These are phyloP conservation scores for Phocides pigmalion DNA, from an alignment of 1,140 invertebrate genomes.

Conservation along the genomic window DNA sequence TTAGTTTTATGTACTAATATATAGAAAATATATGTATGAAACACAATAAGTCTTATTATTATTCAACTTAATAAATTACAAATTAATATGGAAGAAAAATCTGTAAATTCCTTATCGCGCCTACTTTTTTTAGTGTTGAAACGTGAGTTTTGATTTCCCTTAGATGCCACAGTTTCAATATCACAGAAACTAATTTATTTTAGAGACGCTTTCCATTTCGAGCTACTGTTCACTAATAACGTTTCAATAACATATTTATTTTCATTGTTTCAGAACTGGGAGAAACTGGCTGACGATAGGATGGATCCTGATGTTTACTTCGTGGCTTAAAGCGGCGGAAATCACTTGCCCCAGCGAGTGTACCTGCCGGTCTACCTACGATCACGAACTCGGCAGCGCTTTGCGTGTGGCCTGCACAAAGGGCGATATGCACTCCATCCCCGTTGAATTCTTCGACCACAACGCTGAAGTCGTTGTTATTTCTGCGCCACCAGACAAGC, in stretches of 20 bases:
- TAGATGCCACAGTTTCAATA: too few relatives aligned
- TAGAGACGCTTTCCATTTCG: too few relatives aligned
- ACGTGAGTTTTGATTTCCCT: too few relatives aligned
- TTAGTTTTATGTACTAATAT: too few relatives aligned
- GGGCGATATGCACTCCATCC: slow-evolving; percentile 86
- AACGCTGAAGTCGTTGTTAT: slow-evolving; percentile 88
- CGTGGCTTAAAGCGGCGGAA: slow-evolving; percentile 44
- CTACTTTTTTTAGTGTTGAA: too few relatives aligned
- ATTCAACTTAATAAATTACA: too few relatives aligned
- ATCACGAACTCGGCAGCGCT: slow-evolving; percentile 43
- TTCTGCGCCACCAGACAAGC: slow-evolving; percentile 85
- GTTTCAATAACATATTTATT: slow-evolving; percentile 3
- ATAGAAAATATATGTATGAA: too few relatives aligned
- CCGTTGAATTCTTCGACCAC: slow-evolving; percentile 85
- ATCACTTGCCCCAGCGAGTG: slow-evolving; percentile 65
- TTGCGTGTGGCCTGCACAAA: slow-evolving; percentile 73
- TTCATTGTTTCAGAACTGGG: slow-evolving; percentile 60
- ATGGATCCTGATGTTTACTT: slow-evolving; percentile 35
- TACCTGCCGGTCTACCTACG: slow-evolving; percentile 46
- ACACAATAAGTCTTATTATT: too few relatives aligned
- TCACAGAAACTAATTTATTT: too few relatives aligned
- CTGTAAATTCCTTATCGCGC: too few relatives aligned
- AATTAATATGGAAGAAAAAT: too few relatives aligned
- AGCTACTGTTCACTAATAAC: too few relatives aligned
- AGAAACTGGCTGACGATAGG: slow-evolving; percentile 27